Base-by-base conservation (phyloP, 2,797 vertebrate species). In the Tokudaia muenninki region DNA sequence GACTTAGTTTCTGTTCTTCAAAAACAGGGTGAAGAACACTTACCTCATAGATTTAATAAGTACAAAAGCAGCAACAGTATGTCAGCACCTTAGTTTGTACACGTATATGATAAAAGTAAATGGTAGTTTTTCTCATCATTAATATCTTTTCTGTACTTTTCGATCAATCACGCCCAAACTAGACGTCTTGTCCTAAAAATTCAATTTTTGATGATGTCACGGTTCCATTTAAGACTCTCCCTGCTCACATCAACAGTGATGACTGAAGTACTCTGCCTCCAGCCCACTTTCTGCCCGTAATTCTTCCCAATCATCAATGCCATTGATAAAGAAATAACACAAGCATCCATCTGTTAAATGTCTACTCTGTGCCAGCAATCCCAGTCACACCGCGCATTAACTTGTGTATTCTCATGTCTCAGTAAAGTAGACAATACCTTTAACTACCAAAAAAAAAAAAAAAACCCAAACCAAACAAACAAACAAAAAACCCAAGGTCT, bases 401-500 rank as follows among this genome's bases (percentile, higher is more conserved):
- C 24, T 50, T 19, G 44, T 61, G 75, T 93, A 80, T 47, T n/a
- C 57, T 87, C 72, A 8, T 63, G 94, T 90, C n/a, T 65, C 2
- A 44, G 5, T 87, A 57, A 65, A 87, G 41, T 52, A 92, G 34
- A 95, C 79, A 59, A 31, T 31, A 91, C 67, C 67, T 93, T 96
- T 94, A 87, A 59, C n/a, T 91, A 22, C 24, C 3, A 70, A 63
- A 94, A 94, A 88, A 95, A 95, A 92, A 41, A 41, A 41, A 41
- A 41, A 52, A 12, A 12, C 52, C 52, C 52, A 52, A 52, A 13
- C 52, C 52, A 52, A 52, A 9, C 52, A 59, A 72, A 78, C 92
- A n/a, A 94, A 95, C 94, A 81, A 22, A 50, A 81, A 44, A 86
- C 67, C 47, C 13, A 94, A 80, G 57, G 50, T 93, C 67, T 96